Conservation (phyloP, 2,113 vertebrate species). For the Ciconia stormi region DNA sequence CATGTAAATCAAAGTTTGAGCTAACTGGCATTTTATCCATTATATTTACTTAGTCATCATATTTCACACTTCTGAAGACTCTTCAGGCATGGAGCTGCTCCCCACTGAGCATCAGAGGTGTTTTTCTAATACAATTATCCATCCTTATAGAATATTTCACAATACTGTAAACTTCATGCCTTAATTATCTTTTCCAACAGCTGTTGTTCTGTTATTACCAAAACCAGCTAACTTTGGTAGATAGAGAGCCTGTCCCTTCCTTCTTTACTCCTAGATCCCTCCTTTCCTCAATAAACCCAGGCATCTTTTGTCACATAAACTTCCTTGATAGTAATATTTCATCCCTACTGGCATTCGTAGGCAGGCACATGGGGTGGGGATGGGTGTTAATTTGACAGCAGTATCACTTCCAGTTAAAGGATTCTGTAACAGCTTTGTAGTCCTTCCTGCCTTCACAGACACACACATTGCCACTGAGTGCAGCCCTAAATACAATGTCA, state of each 20-base stretch:
- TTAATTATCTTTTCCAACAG: conserved; percentile 22
- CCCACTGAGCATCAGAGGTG: background rate
- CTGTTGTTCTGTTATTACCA: background rate
- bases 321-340: background rate
- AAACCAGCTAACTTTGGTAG: background rate
- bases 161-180: background rate
- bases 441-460: background rate
- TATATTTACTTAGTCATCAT: background rate
- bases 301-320: background rate
- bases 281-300: background rate
- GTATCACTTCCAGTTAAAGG: background rate
- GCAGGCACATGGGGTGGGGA: background rate
- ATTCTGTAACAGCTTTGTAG: background rate
- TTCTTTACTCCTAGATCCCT: background rate
- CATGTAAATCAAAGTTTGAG: background rate
- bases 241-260: background rate
- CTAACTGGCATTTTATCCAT: background rate
- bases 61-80: conserved; percentile 3
- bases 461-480: background rate
- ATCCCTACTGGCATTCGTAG: background rate
- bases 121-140: background rate
- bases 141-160: background rate
- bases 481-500: background rate
- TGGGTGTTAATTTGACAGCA: background rate
- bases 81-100: background rate